Evolutionary conservation across 1,140 invertebrate genomes (phyloP), one percentile per base, ranked within the genome.

Genomic region (Eulimnadia texana): DNA sequence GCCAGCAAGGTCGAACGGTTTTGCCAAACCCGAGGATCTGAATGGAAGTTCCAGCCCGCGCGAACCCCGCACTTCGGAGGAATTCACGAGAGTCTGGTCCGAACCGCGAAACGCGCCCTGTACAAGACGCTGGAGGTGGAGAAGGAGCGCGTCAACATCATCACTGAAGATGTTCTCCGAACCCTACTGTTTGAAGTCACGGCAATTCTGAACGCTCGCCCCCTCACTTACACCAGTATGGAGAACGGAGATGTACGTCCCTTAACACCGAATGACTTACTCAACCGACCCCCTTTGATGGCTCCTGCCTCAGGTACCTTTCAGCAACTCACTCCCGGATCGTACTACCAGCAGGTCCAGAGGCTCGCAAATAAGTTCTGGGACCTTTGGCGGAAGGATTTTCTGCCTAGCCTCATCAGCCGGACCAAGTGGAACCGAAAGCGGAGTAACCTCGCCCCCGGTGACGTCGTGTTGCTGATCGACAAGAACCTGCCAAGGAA

Each of bases 241-340:
- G 50, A 52, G 3, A 6, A 6, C 10, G 66, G 70, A 19, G 16
- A 72, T 64, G 54, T 67, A 10, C 61, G 64, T 16, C 63, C 65
- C 23, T 56, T 52, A n/a, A 23, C n/a, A 10, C 22, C 22, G 10
- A n/a, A n/a, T n/a, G 50, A n/a, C 50, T 23, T 23, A 19, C 16
- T 19, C 50, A 52, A 52, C 50, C 3, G 22, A 52, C 6, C 50
- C 20, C 19, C 50, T 23, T 23, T 9, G 6, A 10, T 9, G 22
- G 9, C 9, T 20, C 22, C 50, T 23, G 6, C 50, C 9, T 6
- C n/a, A 9, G 22, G 16, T 9, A 19, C 25, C 6, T 52, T 52
- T 20, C 22, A n/a, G 50, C 6, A 52, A 9, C n/a, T 19, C 22
- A 9, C 22, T 6, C 50, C 50, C 3, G 9, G 20, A 19, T 6